Percentiles rank a stretch among this genome's conserved stretches.
phyloP scores from a whole-genome alignment of 2,797 vertebrate genomes.

The Brachyalestes nurse region DNA sequence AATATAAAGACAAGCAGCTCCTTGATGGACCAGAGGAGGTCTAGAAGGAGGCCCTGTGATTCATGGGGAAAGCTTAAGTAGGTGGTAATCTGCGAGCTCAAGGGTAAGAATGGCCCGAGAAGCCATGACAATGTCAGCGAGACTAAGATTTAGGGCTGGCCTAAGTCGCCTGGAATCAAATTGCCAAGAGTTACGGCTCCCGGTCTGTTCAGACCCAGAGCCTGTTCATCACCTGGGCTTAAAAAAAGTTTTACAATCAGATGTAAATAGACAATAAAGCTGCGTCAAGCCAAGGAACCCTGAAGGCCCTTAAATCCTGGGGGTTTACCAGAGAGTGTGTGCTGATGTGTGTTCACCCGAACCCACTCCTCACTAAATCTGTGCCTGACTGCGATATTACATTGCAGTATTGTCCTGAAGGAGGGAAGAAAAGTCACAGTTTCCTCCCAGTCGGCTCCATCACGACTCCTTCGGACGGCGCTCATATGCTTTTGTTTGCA shows the following conservation, averaged over 20 bases:
- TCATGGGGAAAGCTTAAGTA: constrained; percentile 50
- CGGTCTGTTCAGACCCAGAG: constrained; percentile 63
- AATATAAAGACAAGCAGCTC: background rate
- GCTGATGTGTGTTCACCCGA: constrained; percentile 64
- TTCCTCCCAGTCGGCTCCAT: constrained; percentile 12
- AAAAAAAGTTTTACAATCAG: constrained; percentile 63
- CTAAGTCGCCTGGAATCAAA: constrained; percentile 73
- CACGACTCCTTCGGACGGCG: constrained; percentile 2
- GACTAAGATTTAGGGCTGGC: constrained; percentile 67
- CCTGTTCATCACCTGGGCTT: constrained; percentile 67
- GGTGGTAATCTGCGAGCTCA: constrained; percentile 64
- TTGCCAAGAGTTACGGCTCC: constrained; percentile 66
- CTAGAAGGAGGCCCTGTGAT: constrained; percentile 37
- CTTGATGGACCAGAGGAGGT: background rate
- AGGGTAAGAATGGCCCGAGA: constrained; percentile 65
- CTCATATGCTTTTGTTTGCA: constrained; percentile 29
- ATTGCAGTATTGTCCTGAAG: constrained; percentile 17
- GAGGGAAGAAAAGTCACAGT: background rate
- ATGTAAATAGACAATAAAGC: constrained; percentile 68
- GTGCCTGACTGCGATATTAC: constrained; percentile 66
- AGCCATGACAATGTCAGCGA: constrained; percentile 56
- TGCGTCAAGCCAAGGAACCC: constrained; percentile 14
- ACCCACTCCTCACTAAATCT: constrained; percentile 73
- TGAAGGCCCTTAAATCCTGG: constrained; percentile 47
- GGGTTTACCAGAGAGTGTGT: constrained; percentile 58